Percentiles rank a stretch among this genome's conserved stretches.
Conservation (phyloP, 2,888 invertebrate genomes). For the Epinotia demarniana region DNA sequence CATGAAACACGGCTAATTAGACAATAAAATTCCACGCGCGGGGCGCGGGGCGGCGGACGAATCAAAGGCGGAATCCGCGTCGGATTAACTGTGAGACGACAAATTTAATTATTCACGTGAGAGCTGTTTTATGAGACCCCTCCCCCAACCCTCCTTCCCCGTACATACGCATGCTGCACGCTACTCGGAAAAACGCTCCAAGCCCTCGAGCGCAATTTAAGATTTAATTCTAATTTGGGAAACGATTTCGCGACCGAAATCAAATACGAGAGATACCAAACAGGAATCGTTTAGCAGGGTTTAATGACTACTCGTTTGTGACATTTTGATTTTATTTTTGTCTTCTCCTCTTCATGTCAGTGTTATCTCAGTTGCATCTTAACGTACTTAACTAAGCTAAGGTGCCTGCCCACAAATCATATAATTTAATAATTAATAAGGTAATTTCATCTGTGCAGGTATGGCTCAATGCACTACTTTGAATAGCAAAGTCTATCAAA, state of each 20-base stretch:
- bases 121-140: slow-evolving; percentile 29
- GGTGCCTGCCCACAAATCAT: too few species aligned
- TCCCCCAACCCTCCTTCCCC: not conserved
- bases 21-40: slow-evolving; percentile 59
- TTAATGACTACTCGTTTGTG: not conserved
- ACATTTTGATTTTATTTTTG: not conserved
- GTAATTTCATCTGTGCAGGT: too few species aligned
- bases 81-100: slow-evolving; percentile 48
- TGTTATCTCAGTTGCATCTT: too few species aligned
- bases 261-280: not conserved
- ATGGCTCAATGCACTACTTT: too few species aligned
- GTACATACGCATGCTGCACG: not conserved
- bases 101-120: slow-evolving; percentile 44
- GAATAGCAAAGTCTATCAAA: too few species aligned
- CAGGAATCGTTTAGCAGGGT: not conserved
- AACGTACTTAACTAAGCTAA: too few species aligned
- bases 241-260: slow-evolving; percentile 3
- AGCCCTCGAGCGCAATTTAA: slow-evolving; percentile 7
- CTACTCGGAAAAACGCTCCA: slow-evolving; percentile 15
- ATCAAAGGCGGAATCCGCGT: slow-evolving; percentile 48
- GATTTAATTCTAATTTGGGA: slow-evolving; percentile 10
- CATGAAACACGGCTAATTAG: slow-evolving; percentile 69
- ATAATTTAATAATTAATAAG: too few species aligned
- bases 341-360: too few species aligned
- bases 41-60: slow-evolving; percentile 46